Conservation (phyloP, 2,113 vertebrate genomes). For the Zapornia atra region DNA sequence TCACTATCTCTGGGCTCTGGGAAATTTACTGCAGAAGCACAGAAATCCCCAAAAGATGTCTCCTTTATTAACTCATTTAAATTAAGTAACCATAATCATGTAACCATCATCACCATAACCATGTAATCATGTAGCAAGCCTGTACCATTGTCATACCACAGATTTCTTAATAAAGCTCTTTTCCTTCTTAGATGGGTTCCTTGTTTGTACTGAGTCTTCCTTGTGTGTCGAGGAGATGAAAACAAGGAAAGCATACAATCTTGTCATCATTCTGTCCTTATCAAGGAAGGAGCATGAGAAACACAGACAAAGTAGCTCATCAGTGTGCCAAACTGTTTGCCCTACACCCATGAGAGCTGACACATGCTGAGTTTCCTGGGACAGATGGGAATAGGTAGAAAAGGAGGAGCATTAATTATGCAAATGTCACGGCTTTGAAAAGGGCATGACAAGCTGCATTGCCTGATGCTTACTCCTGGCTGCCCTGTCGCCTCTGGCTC, state of each 20-base stretch:
- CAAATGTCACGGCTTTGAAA: background rate
- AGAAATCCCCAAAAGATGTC: background rate
- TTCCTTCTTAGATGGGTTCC: background rate
- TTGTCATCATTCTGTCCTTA: background rate
- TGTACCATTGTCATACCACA: background rate
- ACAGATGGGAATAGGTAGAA: constrained; percentile 1
- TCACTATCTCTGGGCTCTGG: background rate
- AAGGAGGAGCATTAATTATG: background rate
- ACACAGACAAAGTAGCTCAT: constrained; percentile 13
- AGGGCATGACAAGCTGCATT: background rate
- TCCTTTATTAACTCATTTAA: background rate
- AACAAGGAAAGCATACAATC: background rate
- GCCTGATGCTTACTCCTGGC: background rate
- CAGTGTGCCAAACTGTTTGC: background rate
- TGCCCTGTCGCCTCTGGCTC: fast-evolving
- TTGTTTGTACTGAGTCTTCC: background rate
- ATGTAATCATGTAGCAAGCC: background rate
- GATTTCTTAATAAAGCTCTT: constrained; percentile 18
- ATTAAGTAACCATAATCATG: background rate
- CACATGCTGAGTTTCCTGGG: background rate
- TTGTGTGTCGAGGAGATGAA: background rate
- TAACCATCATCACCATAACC: no score
- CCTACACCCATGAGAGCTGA: background rate
- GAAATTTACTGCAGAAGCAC: background rate
- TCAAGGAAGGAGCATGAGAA: background rate